phyloP scores from a whole-genome alignment of 2,888 invertebrate species.

The Hyppa rectilinea region DNA sequence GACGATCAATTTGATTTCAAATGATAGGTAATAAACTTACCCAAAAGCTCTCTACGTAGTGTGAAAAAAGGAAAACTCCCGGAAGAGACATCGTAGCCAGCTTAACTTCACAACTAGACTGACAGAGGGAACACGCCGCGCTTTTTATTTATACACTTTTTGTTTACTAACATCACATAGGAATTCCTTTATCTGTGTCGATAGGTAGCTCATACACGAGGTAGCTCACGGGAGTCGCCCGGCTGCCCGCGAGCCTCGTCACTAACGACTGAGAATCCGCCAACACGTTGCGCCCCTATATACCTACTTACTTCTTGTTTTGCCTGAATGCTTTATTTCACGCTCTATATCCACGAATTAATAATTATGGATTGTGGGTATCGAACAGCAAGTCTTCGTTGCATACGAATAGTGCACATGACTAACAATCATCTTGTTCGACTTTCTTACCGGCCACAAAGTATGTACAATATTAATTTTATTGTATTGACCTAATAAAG shows the following conservation, averaged over 20 bases:
- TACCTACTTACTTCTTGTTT: conserved; percentile 85
- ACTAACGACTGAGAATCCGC: conserved; percentile 80
- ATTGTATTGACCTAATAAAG: conserved; percentile 77
- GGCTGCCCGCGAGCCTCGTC: conserved; percentile 75
- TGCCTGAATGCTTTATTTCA: conserved; percentile 87
- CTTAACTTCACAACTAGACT: conserved; percentile 81
- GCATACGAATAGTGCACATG: conserved; percentile 64
- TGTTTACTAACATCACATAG: conserved; percentile 89
- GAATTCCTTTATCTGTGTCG: conserved; percentile 79
- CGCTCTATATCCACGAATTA: conserved; percentile 88
- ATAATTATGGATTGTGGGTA: conserved; percentile 84
- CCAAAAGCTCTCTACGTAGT: conserved; percentile 88
- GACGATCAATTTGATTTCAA: conserved; percentile 28
- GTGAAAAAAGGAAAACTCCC: conserved; percentile 85
- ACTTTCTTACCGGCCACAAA: conserved; percentile 74
- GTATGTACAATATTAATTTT: conserved; percentile 52
- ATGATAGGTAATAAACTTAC: conserved; percentile 76
- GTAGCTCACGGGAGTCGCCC: conserved; percentile 67
- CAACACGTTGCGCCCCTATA: conserved; percentile 85
- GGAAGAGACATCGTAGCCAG: conserved; percentile 85
- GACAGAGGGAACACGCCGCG: conserved; percentile 77
- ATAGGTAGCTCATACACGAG: conserved; percentile 66
- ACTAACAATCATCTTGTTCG: conserved; percentile 70
- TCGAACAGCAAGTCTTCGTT: conserved; percentile 69
- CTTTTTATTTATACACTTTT: conserved; percentile 87